Evolutionary conservation across 2,797 vertebrate species (phyloP), one percentile per base, ranked within the genome.

Genomic region (Myripristis murdjan): DNA sequence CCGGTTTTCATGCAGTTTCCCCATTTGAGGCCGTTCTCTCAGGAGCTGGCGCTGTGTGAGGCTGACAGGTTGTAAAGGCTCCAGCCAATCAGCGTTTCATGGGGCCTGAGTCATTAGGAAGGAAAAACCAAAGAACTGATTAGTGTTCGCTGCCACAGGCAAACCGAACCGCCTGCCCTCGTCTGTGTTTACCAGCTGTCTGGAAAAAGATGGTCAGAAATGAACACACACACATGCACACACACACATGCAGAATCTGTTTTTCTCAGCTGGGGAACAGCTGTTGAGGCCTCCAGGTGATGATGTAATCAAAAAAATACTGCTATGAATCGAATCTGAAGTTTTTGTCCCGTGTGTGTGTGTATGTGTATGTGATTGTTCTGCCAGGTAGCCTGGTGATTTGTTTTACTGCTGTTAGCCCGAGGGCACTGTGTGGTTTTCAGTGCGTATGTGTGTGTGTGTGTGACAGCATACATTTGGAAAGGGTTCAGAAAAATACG

Each of bases 211-310:
- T 49, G 48, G 44, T 76, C 16, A 54, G 0, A 37, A 20, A 31
- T 24, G 10, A 22, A 22, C 31, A 35, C 53, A 55, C 53, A 54
- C 53, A 55, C 53, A 55, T 31, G 20, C 53, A 55, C 53, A 35
- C 28, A 55, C 53, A 35, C 53, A 55, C 53, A 35, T 31, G 20
- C 53, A 35, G 3, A 0, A 41, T 37, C 41, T 60, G 35, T 6
- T 9, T 63, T 56, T 73, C 57, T 61, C 58, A 82, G 72, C 55
- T 73, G 76, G 64, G 14, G 71, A 84, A 81, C 82, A 76, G 75
- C 70, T 85, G 82, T 51, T 62, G 39, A 66, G 43, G 49, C 28
- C 63, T 75, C 14, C 26, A 2, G 11, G 46, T 62, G 39, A 64
- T 82, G 74, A 80, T 68, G 73, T 72, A 70, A 69, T 58, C 66